Evolutionary conservation across 2,113 vertebrate species (phyloP), one percentile per base, ranked within the genome.

Genomic region (Tetrao urogallus): DNA sequence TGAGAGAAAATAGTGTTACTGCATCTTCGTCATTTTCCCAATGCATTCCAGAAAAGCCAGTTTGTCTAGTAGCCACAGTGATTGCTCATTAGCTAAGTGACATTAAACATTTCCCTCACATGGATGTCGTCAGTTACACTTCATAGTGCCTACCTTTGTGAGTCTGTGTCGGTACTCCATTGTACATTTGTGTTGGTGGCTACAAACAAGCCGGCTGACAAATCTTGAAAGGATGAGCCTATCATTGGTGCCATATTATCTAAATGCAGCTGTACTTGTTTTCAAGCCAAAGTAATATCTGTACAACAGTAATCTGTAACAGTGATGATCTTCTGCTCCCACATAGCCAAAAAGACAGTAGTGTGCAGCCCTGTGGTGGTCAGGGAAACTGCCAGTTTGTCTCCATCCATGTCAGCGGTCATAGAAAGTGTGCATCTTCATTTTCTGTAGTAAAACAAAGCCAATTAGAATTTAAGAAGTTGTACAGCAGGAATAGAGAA

Each of bases 331-430:
- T 43, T 81, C 10, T 24, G 18, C 54, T 82, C 60, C 45, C 12
- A 34, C 4, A 0, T 2, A 36, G n/a, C 24, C 6, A 0, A 77
- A 47, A 47, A 22, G 19, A 61, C 0, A 0, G 10, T 1, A 2
- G 8, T 34, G 34, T 4, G 1, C 42, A 56, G 27, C 52, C 27
- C 57, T 54, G 17, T 1, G 3, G 6, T 15, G 14, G 7, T 32
- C 32, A 52, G 40, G 57, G 50, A 63, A 66, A 8, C 8, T 34
- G 14, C 13, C 6, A 36, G 0, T 0, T 8, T 20, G 25, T 63
- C 0, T 17, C 77, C 6, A 2, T 11, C 5, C 22, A 66, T 65
- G 56, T 63, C 17, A 54, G 14, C 15, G 40, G 52, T n/a, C 38
- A 13, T 74, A 45, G 40, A 45, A 74, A 58, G 16, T 25, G 8